Base-by-base conservation (phyloP, 2,797 vertebrate genomes). In the Gymnopithys bicolor region DNA sequence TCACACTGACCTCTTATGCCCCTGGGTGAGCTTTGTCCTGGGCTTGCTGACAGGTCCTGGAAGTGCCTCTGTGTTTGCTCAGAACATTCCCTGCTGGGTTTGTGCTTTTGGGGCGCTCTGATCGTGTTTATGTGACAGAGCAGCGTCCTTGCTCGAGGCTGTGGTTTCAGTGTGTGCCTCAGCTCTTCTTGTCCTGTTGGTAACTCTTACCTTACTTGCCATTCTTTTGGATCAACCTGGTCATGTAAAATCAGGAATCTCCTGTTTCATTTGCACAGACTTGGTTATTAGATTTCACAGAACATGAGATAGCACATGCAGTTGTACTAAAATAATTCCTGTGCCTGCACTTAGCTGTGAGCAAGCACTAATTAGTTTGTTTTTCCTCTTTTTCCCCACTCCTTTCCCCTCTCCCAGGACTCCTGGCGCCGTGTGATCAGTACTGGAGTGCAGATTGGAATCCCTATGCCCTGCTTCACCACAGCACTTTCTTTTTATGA, bases 401-500 rank as follows among this genome's bases (percentile, higher is more conserved):
- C 27, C 24, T 23, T 18, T 64, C 45, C 67, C 27, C 27, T n/a
- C 19, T 35, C 35, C 48, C 94, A 99, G 99, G 98, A 98, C 35
- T 99, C 99, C 1, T 99, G 99, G 99, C 98, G 99, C 77, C 97
- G 97, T 79, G 97, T 98, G 3, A 96, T 99, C 89, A 98, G 98
- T 84, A 98, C 97, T 2, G 99, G 99, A 4, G 98, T 99, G 51
- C 98, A 99, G 96, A 96, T 97, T 7, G 99, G 99, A 21, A 99
- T 99, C 93, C 99, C 99, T 11, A 99, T 99, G 99, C 99, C 99
- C 46, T 99, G 99, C 87, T 99, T 99, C 98, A 99, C 98, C 90
- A 99, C 99, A 0, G 99, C 99, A 4, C 98, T 99, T 89, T 98
- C 99, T 80, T 99, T 99, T 98, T 99, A 99, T 1, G 99, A 99